Percentiles rank a stretch among this genome's conserved stretches.
Evolutionary conservation across 2,113 vertebrate genomes (phyloP).

Genomic region (Aldabrachelys gigantea): DNA sequence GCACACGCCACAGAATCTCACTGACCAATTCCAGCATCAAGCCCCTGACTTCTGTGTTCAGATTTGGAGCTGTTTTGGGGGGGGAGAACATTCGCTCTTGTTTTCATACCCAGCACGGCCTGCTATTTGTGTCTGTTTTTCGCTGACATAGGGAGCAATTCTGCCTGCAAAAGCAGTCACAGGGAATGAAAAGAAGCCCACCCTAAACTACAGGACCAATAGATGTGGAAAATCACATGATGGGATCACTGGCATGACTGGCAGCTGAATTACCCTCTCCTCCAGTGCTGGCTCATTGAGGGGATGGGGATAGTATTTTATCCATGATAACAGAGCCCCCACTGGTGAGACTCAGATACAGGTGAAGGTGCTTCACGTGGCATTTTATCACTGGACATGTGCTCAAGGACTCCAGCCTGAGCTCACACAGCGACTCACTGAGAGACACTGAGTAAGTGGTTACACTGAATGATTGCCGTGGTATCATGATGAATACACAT

Average conservation of each 20-base stretch:
- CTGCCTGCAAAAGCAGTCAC: not conserved
- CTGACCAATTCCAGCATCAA: not conserved
- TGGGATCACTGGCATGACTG: not conserved
- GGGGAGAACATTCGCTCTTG: not conserved
- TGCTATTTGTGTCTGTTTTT: not conserved
- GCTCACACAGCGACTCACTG: not conserved
- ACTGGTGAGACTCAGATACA: not conserved
- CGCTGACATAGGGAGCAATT: not conserved
- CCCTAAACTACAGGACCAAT: not conserved
- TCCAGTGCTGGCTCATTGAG: not conserved
- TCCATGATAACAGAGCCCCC: not conserved
- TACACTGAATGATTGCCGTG: not conserved
- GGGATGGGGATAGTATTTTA: not conserved
- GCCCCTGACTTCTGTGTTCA: not conserved
- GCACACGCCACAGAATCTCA: not conserved
- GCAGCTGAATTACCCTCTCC: not conserved
- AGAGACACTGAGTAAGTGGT: not conserved
- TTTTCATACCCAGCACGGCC: not conserved
- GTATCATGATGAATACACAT: not conserved
- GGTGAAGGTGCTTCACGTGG: not conserved
- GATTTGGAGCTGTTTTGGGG: not conserved
- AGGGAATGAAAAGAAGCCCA: not conserved
- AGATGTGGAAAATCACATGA: not conserved
- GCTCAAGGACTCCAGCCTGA: not conserved
- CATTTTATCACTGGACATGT: not conserved